phyloP scores from a whole-genome alignment of 2,888 invertebrate species.

The Apotomis capreana region DNA sequence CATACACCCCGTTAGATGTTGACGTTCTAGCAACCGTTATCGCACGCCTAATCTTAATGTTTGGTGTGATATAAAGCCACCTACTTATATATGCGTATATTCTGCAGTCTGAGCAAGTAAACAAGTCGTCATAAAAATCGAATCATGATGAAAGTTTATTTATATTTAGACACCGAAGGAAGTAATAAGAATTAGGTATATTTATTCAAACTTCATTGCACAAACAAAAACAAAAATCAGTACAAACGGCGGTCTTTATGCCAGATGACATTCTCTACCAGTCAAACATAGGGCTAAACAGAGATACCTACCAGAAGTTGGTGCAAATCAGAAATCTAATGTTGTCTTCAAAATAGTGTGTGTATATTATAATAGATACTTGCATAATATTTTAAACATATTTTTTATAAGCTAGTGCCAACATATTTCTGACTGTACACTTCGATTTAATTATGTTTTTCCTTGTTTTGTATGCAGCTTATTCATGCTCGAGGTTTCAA shows the following conservation, averaged over 20 bases:
- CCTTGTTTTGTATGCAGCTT: conserved; percentile 12
- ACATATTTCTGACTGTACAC: not conserved
- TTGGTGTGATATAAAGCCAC: not conserved
- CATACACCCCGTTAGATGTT: not conserved
- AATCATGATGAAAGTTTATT: conserved; percentile 4
- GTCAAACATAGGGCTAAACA: too few relatives aligned
- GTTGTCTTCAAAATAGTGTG: too few relatives aligned
- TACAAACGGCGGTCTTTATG: too few relatives aligned
- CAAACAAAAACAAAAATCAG: too few relatives aligned
- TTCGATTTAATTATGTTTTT: conserved; percentile 3
- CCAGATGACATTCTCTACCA: too few relatives aligned
- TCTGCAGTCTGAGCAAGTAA: conserved; percentile 4
- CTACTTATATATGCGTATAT: conserved; percentile 4
- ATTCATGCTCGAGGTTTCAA: not conserved
- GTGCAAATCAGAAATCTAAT: too few relatives aligned
- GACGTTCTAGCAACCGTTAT: conserved; percentile 10
- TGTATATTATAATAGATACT: too few relatives aligned
- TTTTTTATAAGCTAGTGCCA: not conserved
- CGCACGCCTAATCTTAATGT: conserved; percentile 23
- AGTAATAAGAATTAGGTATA: not conserved
- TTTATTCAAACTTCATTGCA: too few relatives aligned
- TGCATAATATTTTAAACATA: too few relatives aligned
- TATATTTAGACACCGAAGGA: not conserved
- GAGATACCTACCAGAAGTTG: too few relatives aligned
- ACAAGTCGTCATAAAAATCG: conserved; percentile 14